These are phyloP conservation scores for Acipenser transmontanus DNA, from an alignment of 2,797 vertebrate species.

Conservation along the genomic window DNA sequence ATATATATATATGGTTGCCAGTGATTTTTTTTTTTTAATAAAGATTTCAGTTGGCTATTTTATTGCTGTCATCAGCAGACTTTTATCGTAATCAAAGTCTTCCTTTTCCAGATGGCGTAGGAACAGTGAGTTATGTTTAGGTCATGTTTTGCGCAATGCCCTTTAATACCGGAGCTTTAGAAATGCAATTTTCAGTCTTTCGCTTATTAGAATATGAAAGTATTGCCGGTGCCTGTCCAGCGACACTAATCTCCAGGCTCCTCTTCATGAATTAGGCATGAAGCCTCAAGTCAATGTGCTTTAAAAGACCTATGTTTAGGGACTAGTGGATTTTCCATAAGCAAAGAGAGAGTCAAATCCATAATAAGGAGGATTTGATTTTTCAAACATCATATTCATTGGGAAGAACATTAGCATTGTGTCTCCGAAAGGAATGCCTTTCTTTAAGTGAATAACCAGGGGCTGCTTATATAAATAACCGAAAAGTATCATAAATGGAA, in stretches of 20 bases:
- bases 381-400: slow-evolving; percentile 55
- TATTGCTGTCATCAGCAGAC: slow-evolving; percentile 90
- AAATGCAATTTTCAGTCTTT: slow-evolving; percentile 94
- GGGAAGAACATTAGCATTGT: slow-evolving; percentile 66
- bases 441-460: slow-evolving; percentile 48
- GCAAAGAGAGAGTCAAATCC: slow-evolving; percentile 72
- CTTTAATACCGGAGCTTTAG: slow-evolving; percentile 97
- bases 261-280: slow-evolving; percentile 84
- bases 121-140: slow-evolving; percentile 73
- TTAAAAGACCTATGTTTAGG: slow-evolving; percentile 76
- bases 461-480: slow-evolving; percentile 16
- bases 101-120: slow-evolving; percentile 63
- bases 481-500: not conserved
- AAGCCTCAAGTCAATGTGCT: slow-evolving; percentile 49
- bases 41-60: slow-evolving; percentile 42
- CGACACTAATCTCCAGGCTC: slow-evolving; percentile 71
- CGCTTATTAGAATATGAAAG: slow-evolving; percentile 99
- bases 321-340: slow-evolving; percentile 73
- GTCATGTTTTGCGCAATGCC: slow-evolving; percentile 70
- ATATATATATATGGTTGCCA: too few relatives aligned
- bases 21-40: slow-evolving; percentile 5
- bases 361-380: slow-evolving; percentile 70
- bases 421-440: slow-evolving; percentile 58
- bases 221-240: slow-evolving; percentile 84
- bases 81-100: slow-evolving; percentile 92